Conservation (phyloP, 2,888 invertebrate genomes). For the Diaprepes abbreviatus region DNA sequence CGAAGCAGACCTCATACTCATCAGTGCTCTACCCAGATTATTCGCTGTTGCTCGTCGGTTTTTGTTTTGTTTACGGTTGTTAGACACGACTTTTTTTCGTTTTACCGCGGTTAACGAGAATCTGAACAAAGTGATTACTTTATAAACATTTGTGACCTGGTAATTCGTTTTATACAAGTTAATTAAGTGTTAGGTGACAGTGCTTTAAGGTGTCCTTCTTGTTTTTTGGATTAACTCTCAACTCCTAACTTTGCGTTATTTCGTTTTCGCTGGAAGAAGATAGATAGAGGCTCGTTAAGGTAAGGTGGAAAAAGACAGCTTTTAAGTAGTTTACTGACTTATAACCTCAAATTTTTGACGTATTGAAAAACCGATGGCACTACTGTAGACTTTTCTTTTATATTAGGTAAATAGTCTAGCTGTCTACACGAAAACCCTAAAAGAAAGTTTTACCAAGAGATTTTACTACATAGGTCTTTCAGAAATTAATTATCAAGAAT, state of each 20-base stretch:
- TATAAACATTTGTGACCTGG: not conserved
- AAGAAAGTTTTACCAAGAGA: too few relatives aligned
- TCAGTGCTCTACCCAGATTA: conserved; percentile 39
- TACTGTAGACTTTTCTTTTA: too few relatives aligned
- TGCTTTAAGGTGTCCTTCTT: conserved; percentile 2
- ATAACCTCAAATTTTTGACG: not conserved
- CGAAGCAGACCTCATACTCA: conserved; percentile 34
- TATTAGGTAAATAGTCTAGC: too few relatives aligned
- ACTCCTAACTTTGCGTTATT: not conserved
- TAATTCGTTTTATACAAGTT: not conserved
- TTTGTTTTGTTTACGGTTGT: conserved; percentile 37
- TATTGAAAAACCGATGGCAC: too few relatives aligned
- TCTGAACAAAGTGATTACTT: not conserved
- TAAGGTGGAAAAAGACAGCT: not conserved
- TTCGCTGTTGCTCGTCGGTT: conserved; percentile 26
- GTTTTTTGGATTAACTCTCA: conserved; percentile 23
- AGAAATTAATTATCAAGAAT: too few relatives aligned
- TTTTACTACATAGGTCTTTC: too few relatives aligned
- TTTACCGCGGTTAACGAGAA: conserved; percentile 5
- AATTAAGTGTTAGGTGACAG: conserved; percentile 15
- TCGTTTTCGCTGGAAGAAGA: not conserved
- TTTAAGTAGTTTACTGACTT: not conserved
- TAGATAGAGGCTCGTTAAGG: not conserved
- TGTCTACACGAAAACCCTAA: too few relatives aligned
- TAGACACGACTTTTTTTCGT: conserved; percentile 19